Percentiles rank a stretch among this genome's conserved stretches.
phyloP scores from a whole-genome alignment of 1,140 invertebrate species.

The Probaryconus sp. region DNA sequence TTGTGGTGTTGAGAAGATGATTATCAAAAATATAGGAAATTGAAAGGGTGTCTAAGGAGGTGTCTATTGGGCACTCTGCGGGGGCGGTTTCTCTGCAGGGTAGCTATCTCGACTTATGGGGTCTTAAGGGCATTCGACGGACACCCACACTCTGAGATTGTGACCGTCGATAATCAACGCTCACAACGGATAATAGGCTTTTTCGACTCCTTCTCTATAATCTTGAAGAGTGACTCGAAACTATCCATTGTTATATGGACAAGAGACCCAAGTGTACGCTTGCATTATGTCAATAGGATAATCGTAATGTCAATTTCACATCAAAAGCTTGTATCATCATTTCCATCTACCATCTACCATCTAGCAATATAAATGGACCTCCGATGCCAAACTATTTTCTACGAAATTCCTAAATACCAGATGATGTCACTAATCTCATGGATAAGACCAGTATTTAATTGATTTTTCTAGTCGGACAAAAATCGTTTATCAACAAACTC shows the following conservation, averaged over 20 bases:
- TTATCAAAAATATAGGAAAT: constrained; percentile 76
- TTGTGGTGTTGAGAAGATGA: constrained; percentile 65
- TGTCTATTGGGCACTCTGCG: constrained; percentile 65
- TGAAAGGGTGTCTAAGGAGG: constrained; percentile 76
- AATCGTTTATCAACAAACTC: constrained; percentile 1
- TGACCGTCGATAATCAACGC: constrained; percentile 50
- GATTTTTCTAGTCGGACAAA: constrained; percentile 33
- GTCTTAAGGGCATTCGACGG: constrained; percentile 44
- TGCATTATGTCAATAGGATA: constrained; percentile 55
- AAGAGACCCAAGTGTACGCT: constrained; percentile 28
- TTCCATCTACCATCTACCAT: constrained; percentile 12
- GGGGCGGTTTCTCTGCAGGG: constrained; percentile 56
- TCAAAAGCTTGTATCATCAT: constrained; percentile 38
- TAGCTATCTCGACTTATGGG: constrained; percentile 44
- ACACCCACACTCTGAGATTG: constrained; percentile 61
- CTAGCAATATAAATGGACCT: constrained; percentile 5
- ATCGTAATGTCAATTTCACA: constrained; percentile 50
- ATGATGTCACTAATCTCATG: constrained; percentile 44
- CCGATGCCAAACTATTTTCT: constrained; percentile 21
- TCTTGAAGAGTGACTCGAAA: constrained; percentile 52
- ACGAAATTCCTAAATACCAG: constrained; percentile 39
- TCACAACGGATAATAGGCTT: constrained; percentile 51
- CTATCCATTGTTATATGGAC: constrained; percentile 48
- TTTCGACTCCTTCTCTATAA: constrained; percentile 56
- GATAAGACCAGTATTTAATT: constrained; percentile 45